phyloP scores from a whole-genome alignment of 2,888 invertebrate genomes.

The Ichneumon xanthorius region DNA sequence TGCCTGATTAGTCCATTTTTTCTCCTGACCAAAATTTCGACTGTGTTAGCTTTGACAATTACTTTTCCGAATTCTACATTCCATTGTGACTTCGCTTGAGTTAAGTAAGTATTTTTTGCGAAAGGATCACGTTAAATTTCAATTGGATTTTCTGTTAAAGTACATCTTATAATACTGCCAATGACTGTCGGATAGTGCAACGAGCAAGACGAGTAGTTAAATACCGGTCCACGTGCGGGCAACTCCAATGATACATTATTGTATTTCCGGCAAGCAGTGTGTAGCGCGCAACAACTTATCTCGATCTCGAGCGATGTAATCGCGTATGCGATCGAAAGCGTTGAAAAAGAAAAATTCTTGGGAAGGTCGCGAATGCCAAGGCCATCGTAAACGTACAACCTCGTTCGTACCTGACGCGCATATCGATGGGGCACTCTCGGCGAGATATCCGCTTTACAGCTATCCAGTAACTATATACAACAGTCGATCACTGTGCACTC shows the following conservation, averaged over 20 bases:
- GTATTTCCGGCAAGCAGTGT: slow-evolving; percentile 10
- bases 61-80: too few relatives aligned
- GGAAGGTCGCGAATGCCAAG: slow-evolving; percentile 81
- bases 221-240: background rate
- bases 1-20: too few relatives aligned
- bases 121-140: too few relatives aligned
- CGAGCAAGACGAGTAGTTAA: background rate
- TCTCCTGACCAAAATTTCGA: too few relatives aligned
- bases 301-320: slow-evolving; percentile 62
- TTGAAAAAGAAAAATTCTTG: slow-evolving; percentile 77
- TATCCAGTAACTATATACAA: background rate
- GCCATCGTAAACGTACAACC: slow-evolving; percentile 66
- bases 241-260: slow-evolving; percentile 18
- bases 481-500: slow-evolving; percentile 45
- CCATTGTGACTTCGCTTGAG: too few relatives aligned
- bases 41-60: too few relatives aligned
- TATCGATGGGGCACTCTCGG: slow-evolving; percentile 65
- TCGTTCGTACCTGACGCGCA: slow-evolving; percentile 74
- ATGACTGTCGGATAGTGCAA: background rate
- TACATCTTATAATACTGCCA: background rate
- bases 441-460: background rate
- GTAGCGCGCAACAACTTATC: slow-evolving; percentile 58
- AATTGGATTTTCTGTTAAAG: too few relatives aligned
- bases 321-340: slow-evolving; percentile 59
- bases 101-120: too few relatives aligned